These are phyloP conservation scores for Drymonia ruficornis DNA, from an alignment of 2,888 invertebrate genomes.

Conservation along the genomic window DNA sequence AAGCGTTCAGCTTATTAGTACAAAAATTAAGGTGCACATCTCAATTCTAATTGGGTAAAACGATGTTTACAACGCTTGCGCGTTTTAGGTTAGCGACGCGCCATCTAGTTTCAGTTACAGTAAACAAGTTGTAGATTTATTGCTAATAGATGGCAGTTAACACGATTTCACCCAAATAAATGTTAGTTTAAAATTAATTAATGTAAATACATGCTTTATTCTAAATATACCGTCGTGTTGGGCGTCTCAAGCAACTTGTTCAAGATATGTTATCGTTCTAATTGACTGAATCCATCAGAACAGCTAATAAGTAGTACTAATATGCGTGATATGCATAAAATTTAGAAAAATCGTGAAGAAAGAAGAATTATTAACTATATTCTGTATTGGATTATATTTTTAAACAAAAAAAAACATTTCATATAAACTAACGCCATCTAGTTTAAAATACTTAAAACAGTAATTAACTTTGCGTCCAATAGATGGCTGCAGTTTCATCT, in stretches of 20 bases:
- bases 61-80: constrained; percentile 28
- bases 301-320: constrained; percentile 51
- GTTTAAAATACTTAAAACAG: neutral
- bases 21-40: constrained; percentile 38
- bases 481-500: neutral
- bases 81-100: constrained; percentile 13
- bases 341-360: constrained; percentile 68
- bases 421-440: neutral
- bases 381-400: constrained; percentile 65
- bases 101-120: constrained; percentile 23
- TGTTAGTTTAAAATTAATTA: constrained; percentile 4
- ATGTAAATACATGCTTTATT: constrained; percentile 36
- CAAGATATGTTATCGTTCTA: constrained; percentile 66
- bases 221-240: neutral
- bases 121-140: constrained; percentile 18
- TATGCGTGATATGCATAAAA: constrained; percentile 76
- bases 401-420: too few species aligned
- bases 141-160: constrained; percentile 26
- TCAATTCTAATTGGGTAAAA: constrained; percentile 23
- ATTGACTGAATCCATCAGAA: constrained; percentile 68
- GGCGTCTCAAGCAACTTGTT: constrained; percentile 16
- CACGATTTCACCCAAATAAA: neutral
- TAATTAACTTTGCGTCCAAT: neutral
- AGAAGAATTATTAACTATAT: constrained; percentile 52
- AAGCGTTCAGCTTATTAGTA: constrained; percentile 43